These are phyloP conservation scores for Callipepla squamata DNA, from an alignment of 2,113 vertebrate genomes.

Conservation along the genomic window DNA sequence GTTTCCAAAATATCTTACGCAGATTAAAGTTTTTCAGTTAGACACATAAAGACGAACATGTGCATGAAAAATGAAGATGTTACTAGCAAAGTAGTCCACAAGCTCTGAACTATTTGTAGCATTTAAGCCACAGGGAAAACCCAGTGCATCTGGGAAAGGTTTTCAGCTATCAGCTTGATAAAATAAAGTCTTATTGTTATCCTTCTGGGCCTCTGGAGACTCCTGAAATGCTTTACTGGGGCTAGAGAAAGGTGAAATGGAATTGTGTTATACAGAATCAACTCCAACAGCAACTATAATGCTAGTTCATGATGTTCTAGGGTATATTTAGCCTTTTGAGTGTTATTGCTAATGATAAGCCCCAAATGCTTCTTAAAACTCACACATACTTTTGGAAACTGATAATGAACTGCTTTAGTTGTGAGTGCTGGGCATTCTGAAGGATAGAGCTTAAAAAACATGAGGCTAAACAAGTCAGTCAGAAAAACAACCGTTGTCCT, in stretches of 20 bases:
- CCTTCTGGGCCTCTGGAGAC: conserved; percentile 10
- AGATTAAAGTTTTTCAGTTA: neutral
- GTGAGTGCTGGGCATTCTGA: neutral
- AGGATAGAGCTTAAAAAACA: neutral
- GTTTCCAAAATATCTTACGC: neutral
- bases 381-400: neutral
- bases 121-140: conserved; percentile 32
- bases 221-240: neutral
- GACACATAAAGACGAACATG: neutral
- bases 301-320: conserved; percentile 5
- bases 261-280: conserved; percentile 5
- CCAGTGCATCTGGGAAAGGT: neutral
- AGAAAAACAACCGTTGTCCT: neutral
- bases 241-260: conserved; percentile 34
- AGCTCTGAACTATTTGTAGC: neutral
- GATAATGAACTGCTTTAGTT: neutral
- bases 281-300: neutral
- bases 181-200: conserved; percentile 27
- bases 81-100: neutral
- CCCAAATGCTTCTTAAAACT: conserved; percentile 24
- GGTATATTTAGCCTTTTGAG: conserved; percentile 21
- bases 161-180: conserved; percentile 28
- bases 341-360: conserved; percentile 3
- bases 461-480: conserved; percentile 16
- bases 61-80: conserved; percentile 33